Base-by-base conservation (phyloP, 2,797 vertebrate species). In the Botia kubotai region DNA sequence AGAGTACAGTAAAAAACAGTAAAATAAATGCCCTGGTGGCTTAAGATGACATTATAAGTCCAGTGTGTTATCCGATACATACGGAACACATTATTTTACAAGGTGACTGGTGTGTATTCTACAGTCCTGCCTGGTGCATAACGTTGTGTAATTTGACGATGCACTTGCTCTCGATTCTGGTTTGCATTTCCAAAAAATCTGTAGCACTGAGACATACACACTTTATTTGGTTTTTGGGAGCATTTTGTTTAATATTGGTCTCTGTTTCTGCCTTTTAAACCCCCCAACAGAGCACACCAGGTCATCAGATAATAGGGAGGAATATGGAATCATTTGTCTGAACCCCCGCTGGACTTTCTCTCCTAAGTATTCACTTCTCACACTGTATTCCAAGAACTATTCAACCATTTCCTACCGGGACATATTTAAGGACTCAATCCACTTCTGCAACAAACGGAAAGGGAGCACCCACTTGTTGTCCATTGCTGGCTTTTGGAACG, bases 401-500 rank as follows among this genome's bases (percentile, higher is more conserved):
- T 66, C 26, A 77, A 60, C 50, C 21, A 29, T 78, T 72, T 74
- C 62, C 58, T 83, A 65, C 79, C 58, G 11, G 65, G 77, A 82
- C 57, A 65, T 63, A 75, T 77, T 57, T 77, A 21, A 76, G 62
- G 67, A 87, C 70, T 75, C 79, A 63, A 80, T 73, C 67, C 70
- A 39, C 75, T 72, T 29, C 77, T 74, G 29, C 79, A 70, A 77
- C 72, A 26, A 72, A 74, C 67, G 52, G 36, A 60, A 80, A 70
- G 46, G 13, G 69, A 68, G 67, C 75, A 75, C 55, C 55, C 19
- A 65, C 70, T 52, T 39, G 19, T 66, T 72, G 67, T 77, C 11
- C 17, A 63, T 69, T 23, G 23, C 67, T 82, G 83, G 79, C 73
- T 86, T 86, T 83, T 81, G 75, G 70, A 80, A 83, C 81, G 19